These are phyloP conservation scores for Plotosus lineatus DNA, from an alignment of 2,113 vertebrate genomes.

Conservation along the genomic window DNA sequence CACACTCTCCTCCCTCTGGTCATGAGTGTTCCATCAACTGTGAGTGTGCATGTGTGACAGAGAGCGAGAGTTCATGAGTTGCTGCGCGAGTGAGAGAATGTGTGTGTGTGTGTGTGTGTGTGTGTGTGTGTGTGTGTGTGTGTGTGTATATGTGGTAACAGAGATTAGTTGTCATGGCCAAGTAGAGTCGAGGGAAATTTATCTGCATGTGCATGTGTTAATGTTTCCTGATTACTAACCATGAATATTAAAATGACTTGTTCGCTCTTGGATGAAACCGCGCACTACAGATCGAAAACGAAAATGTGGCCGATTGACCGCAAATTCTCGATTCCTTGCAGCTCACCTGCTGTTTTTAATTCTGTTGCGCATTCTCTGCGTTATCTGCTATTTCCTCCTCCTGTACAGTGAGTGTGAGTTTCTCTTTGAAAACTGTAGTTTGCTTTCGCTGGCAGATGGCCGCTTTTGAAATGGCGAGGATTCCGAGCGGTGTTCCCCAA, in stretches of 20 bases:
- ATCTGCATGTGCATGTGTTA: constrained; percentile 45
- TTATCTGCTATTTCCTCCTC: constrained; percentile 25
- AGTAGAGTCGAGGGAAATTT: constrained; percentile 52
- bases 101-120: constrained; percentile 22
- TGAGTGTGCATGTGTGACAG: constrained; percentile 26
- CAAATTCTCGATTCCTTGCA: neutral
- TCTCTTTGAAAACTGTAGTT: constrained; percentile 63
- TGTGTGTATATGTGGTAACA: constrained; percentile 44
- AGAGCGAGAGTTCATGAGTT: constrained; percentile 56
- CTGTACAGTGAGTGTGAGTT: constrained; percentile 36
- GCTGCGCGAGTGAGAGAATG: too few relatives aligned
- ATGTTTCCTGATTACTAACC: constrained; percentile 65
- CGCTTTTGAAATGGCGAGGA: constrained; percentile 62
- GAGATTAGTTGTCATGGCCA: constrained; percentile 69
- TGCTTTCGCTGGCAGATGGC: constrained; percentile 61
- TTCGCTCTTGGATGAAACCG: neutral
- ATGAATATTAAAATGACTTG: constrained; percentile 54
- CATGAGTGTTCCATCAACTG: constrained; percentile 64
- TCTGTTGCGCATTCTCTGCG: constrained; percentile 6
- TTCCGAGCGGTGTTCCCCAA: constrained; percentile 60
- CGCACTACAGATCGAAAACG: neutral
- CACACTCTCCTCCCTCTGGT: constrained; percentile 63
- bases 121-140: constrained; percentile 14
- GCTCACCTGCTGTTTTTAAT: constrained; percentile 20
- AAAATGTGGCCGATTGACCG: neutral